Conservation (phyloP, 1,140 invertebrate species). For the Psix sp. region DNA sequence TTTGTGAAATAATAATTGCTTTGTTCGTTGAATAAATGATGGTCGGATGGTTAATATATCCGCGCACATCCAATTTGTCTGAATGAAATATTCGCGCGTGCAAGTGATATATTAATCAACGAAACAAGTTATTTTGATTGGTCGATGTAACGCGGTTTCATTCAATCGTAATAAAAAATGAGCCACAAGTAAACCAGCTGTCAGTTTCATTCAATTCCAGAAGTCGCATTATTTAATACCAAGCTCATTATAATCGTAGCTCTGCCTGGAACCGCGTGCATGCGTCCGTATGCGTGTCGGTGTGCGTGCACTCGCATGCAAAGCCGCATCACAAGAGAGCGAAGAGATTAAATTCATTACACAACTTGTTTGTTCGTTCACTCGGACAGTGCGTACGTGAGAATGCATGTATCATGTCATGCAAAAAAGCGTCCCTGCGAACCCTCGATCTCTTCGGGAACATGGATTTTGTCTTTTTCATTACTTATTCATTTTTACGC, state of each 20-base stretch:
- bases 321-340: conserved; percentile 63
- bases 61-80: conserved; percentile 33
- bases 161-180: conserved; percentile 61
- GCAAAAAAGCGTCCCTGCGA: conserved; percentile 39
- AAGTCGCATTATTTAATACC: conserved; percentile 65
- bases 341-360: conserved; percentile 71
- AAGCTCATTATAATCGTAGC: conserved; percentile 68
- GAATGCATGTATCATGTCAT: conserved; percentile 54
- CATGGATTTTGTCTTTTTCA: conserved; percentile 40
- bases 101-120: conserved; percentile 52
- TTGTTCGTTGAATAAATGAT: conserved; percentile 29
- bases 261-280: too few species aligned
- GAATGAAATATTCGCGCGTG: conserved; percentile 47
- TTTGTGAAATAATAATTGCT: conserved; percentile 24
- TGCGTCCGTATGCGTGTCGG: conserved; percentile 31
- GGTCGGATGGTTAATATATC: conserved; percentile 1
- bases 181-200: conserved; percentile 61
- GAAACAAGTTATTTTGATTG: conserved; percentile 52
- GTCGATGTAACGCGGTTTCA: conserved; percentile 42
- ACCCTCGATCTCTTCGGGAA: conserved; percentile 23
- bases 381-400: conserved; percentile 57
- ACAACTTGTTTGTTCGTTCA: conserved; percentile 65
- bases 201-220: conserved; percentile 67
- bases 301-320: conserved; percentile 59
- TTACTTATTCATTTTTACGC: conserved; percentile 47